Evolutionary conservation across 2,113 vertebrate species (phyloP), one percentile per base, ranked within the genome.

Genomic region (Cavia aperea): DNA sequence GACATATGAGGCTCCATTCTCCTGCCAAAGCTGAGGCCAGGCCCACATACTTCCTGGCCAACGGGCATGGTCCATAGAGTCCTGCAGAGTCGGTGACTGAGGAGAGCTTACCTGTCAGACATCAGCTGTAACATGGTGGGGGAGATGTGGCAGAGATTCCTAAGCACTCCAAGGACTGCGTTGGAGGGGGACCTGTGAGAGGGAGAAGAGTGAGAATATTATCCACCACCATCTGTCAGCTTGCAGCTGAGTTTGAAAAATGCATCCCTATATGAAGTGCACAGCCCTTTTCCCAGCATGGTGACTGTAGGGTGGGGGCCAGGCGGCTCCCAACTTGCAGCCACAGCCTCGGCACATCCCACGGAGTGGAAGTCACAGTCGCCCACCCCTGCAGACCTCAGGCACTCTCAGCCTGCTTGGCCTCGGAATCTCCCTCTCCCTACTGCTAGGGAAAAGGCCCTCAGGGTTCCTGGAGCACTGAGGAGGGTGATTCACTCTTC

Each of bases 161-260:
- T 87, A 89, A 89, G 91, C 87, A 77, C 87, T 79, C 93, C 89
- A 39, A 92, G 93, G 91, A 75, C 43, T 93, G 92, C 89, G 86
- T 36, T 90, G 77, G 94, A 96, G 31, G 84, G 81, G 93, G 84
- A 84, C 94, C 95, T 97, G 93, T 85, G 72, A 62, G 91, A 86
- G 90, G 65, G 23, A 91, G 92, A 95, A 90, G 95, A 93, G 87
- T 85, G 93, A 96, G 92, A 93, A 81, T 72, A 75, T 93, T 91
- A 94, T 23, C 56, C 58, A 88, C 19, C 0, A 11, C 87, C 91
- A 91, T 95, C 94, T 94, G 82, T 84, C 92, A 92, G 56, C 54
- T 83, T 93, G 46, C 72, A 62, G 60, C 81, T 63, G 78, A 89
- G 63, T 90, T 78, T 85, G 62, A 94, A 95, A 95, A 73, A 82